A percentile compares a stretch with the other conserved stretches of the same genome.
phyloP scores from a whole-genome alignment of 2,797 vertebrate species.

The Tapera naevia region DNA sequence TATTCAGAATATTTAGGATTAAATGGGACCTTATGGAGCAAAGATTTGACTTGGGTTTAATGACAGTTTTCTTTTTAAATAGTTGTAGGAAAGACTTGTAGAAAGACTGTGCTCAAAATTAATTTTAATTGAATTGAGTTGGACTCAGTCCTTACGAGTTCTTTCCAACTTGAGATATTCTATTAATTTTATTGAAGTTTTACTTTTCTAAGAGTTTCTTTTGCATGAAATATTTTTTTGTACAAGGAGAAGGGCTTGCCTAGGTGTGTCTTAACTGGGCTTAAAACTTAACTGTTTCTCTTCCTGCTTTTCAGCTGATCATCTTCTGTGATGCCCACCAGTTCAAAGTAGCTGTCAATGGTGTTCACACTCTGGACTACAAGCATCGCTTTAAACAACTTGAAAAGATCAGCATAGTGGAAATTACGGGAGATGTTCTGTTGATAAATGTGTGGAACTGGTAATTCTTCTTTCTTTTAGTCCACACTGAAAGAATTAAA shows the following conservation, averaged over 20 bases:
- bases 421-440: conserved; percentile 81
- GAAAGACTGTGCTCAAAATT: background rate
- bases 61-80: background rate
- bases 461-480: conserved; percentile 71
- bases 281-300: too few species aligned
- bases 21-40: background rate
- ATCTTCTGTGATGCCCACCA: conserved; percentile 81
- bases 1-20: background rate
- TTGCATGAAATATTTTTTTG: too few species aligned
- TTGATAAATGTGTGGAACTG: conserved; percentile 81
- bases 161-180: too few species aligned
- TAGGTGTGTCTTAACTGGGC: too few species aligned
- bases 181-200: too few species aligned
- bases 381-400: conserved; percentile 90
- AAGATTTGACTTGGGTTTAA: background rate
- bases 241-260: too few species aligned
- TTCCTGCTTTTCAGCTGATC: too few species aligned
- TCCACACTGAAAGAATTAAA: background rate
- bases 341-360: conserved; percentile 89
- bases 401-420: conserved; percentile 75
- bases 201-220: too few species aligned
- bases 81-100: too few species aligned
- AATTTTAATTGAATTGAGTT: background rate
- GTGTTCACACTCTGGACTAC: conserved; percentile 86
- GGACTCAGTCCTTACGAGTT: background rate